Evolutionary conservation across 2,888 invertebrate genomes (phyloP).

Genomic region (Andrena dorsata): DNA sequence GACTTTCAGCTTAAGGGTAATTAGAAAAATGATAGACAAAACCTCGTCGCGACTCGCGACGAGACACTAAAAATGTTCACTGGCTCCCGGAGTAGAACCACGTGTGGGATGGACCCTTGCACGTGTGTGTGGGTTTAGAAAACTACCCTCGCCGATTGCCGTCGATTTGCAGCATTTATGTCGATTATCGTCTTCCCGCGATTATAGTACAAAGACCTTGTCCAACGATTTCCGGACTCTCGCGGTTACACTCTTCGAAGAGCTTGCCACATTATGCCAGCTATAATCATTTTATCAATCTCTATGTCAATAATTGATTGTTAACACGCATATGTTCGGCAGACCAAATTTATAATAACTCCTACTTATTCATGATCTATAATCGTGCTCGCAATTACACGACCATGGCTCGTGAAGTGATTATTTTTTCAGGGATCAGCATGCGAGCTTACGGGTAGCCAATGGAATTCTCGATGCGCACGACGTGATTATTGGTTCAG

Average conservation of each 20-base stretch:
- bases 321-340: too few relatives aligned
- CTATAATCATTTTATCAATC: conserved; percentile 18
- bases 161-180: conserved; percentile 76
- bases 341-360: too few relatives aligned
- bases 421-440: conserved; percentile 10
- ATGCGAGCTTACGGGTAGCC: conserved; percentile 12
- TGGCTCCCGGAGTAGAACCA: too few relatives aligned
- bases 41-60: too few relatives aligned
- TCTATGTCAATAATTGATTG: not conserved
- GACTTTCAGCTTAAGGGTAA: too few relatives aligned
- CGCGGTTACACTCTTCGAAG: conserved; percentile 41
- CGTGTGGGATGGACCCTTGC: conserved; percentile 43
- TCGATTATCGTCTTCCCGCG: conserved; percentile 78
- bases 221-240: conserved; percentile 66
- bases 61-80: too few relatives aligned
- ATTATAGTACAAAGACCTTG: conserved; percentile 72
- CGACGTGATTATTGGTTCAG: conserved; percentile 34
- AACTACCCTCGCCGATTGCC: conserved; percentile 69
- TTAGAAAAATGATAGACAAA: too few relatives aligned
- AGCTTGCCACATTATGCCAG: conserved; percentile 23
- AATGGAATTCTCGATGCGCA: conserved; percentile 36
- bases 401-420: not conserved
- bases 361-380: not conserved
- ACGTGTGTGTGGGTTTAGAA: conserved; percentile 71
- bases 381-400: conserved; percentile 3